These are phyloP conservation scores for Sarcophaga variegata DNA, from an alignment of 2,888 invertebrate species.

Conservation along the genomic window DNA sequence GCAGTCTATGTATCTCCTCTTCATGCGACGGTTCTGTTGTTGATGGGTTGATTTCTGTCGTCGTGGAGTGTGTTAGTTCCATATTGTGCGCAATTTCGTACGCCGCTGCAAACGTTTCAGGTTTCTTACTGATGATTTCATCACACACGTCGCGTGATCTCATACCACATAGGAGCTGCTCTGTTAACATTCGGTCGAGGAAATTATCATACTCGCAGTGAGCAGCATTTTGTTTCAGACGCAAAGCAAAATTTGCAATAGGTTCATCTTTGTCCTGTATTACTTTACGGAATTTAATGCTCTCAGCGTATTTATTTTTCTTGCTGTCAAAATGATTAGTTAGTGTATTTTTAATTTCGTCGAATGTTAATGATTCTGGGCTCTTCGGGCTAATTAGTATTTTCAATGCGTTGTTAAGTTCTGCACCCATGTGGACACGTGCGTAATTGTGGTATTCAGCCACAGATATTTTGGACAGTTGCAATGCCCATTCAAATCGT, in stretches of 20 bases:
- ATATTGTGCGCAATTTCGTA: background rate
- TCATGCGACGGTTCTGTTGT: background rate
- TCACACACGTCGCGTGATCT: background rate
- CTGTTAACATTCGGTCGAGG: background rate
- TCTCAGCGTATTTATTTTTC: constrained; percentile 3
- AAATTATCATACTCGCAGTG: constrained; percentile 12
- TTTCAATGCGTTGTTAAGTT: constrained; percentile 38
- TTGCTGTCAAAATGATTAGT: constrained; percentile 7
- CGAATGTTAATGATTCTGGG: background rate
- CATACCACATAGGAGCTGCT: background rate
- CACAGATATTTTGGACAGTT: constrained; percentile 39
- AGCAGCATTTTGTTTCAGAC: constrained; percentile 41
- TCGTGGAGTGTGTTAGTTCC: constrained; percentile 21
- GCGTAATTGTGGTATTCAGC: constrained; percentile 48
- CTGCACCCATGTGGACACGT: constrained; percentile 56
- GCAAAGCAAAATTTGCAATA: constrained; percentile 27
- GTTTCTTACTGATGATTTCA: background rate
- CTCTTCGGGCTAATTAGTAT: background rate
- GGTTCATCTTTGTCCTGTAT: background rate
- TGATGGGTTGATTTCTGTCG: constrained; percentile 10
- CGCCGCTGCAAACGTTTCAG: background rate
- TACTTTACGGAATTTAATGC: no score
- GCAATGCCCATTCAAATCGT: background rate
- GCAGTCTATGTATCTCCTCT: constrained; percentile 14
- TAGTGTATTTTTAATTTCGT: constrained; percentile 22